Evolutionary conservation across 2,888 invertebrate species (phyloP).

Genomic region (Drosophila nigricruria): DNA sequence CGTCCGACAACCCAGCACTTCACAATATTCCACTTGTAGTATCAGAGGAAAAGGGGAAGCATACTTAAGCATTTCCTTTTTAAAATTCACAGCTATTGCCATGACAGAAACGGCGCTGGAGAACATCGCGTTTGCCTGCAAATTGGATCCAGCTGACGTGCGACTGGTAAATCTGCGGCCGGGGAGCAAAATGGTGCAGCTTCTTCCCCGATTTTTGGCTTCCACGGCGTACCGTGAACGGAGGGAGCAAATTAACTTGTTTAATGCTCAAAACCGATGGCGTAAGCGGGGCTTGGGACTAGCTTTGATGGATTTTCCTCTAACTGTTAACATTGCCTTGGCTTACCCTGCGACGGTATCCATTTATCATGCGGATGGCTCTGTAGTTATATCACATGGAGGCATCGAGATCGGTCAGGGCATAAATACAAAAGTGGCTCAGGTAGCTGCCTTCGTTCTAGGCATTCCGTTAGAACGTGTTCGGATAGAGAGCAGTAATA

Average conservation of each 20-base stretch:
- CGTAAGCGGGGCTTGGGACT: slow-evolving; percentile 91
- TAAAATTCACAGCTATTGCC: slow-evolving; percentile 84
- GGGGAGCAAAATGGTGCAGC: slow-evolving; percentile 83
- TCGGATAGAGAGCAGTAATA: slow-evolving; percentile 57
- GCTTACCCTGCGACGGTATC: slow-evolving; percentile 88
- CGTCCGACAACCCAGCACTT: too few species aligned
- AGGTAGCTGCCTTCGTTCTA: slow-evolving; percentile 90
- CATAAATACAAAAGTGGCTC: slow-evolving; percentile 89
- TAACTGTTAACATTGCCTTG: slow-evolving; percentile 28
- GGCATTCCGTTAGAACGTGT: slow-evolving; percentile 86
- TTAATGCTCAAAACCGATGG: slow-evolving; percentile 91
- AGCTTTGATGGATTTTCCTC: slow-evolving; percentile 87
- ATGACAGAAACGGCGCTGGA: slow-evolving; percentile 89
- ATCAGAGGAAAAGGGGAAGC: not conserved
- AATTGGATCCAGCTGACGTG: slow-evolving; percentile 87
- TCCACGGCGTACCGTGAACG: slow-evolving; percentile 87
- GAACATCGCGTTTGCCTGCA: slow-evolving; percentile 87
- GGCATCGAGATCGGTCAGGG: slow-evolving; percentile 93
- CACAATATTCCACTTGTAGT: too few species aligned
- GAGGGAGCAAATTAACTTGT: slow-evolving; percentile 86
- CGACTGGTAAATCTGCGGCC: slow-evolving; percentile 86
- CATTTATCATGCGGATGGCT: slow-evolving; percentile 90
- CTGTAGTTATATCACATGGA: slow-evolving; percentile 90
- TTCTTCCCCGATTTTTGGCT: slow-evolving; percentile 86
- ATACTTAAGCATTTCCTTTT: not conserved